Base-by-base conservation (phyloP, 2,888 invertebrate genomes). In the Portevinia maculata region DNA sequence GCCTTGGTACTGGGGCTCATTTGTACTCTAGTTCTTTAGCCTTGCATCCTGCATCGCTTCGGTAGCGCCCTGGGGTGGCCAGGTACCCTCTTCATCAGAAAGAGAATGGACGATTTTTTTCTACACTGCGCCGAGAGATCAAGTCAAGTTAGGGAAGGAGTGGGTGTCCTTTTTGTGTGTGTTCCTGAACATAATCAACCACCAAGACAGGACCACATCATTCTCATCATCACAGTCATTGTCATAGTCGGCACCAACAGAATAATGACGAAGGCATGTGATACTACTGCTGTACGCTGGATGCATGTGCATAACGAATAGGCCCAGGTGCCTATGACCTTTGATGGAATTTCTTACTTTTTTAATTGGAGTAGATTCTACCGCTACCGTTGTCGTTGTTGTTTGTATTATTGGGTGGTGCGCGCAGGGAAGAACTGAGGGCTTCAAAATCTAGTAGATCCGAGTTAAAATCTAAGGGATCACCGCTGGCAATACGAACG, bases 171-270 rank as follows among this genome's bases (percentile, higher is more conserved):
- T 76, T 70, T 67, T 75, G 69, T 81, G 60, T 75, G 53, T 76
- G 75, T 81, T 81, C 75, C 79, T 81, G 69, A 75, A 76, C 76
- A 75, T 83, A 76, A 83, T 76, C 64, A 83, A 83, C 83, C 83
- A 83, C 83, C 67, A 83, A 83, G 83, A 73, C 78, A 83, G 83
- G 78, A 83, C 83, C 83, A 83, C 83, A 83, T 83, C 83, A 76
- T 83, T 83, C 83, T 83, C 76, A 60, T 76, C 67, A 21, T 50
- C 55, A 21, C 60, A 39, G 37, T 55, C 55, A n/a, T 69, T 46
- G 44, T 73, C 78, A 37, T 70, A 24, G 39, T 50, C 59, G 32
- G 50, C 9, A 41, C 32, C 39, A 19, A 19, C 57, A 32, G 57
- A 24, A 24, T 6, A 3, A 34, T 30, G 53, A 41, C 34, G 53